phyloP scores from a whole-genome alignment of 2,797 vertebrate genomes.

The Loriculus beryllinus region DNA sequence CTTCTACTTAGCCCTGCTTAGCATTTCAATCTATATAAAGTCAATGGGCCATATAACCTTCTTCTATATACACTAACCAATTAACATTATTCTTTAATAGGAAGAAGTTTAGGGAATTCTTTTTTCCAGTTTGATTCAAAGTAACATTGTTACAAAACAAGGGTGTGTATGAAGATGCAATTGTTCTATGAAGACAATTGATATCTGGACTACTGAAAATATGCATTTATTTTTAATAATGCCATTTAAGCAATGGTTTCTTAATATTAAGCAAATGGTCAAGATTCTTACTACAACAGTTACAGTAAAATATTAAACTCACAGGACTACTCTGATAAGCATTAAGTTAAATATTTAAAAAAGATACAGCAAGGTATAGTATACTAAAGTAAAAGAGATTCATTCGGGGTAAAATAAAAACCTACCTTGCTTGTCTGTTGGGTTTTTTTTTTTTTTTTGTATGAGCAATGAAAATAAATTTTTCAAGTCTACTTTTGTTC shows the following conservation, averaged over 20 bases:
- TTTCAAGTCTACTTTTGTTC: neutral
- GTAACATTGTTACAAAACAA: conserved; percentile 40
- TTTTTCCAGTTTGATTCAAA: conserved; percentile 53
- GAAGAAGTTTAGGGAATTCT: conserved; percentile 64
- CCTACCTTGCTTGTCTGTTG: neutral
- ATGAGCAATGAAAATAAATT: neutral
- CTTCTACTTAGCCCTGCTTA: conserved; percentile 71
- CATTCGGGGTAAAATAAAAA: neutral
- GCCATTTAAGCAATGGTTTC: neutral
- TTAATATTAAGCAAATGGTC: neutral
- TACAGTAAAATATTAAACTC: neutral
- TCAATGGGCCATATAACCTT: conserved; percentile 74
- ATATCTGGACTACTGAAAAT: neutral
- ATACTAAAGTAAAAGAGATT: neutral
- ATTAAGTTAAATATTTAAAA: neutral
- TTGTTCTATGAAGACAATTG: neutral
- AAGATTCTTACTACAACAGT: neutral
- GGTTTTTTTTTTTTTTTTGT: accelerated
- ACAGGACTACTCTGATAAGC: neutral
- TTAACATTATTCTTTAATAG: conserved; percentile 74
- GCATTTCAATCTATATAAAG: conserved; percentile 77
- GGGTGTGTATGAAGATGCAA: neutral
- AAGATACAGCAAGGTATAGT: neutral
- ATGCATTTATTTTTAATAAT: neutral
- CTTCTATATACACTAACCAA: conserved; percentile 68